Conservation (phyloP, 1,140 invertebrate species). For the Drosophila persimilis region DNA sequence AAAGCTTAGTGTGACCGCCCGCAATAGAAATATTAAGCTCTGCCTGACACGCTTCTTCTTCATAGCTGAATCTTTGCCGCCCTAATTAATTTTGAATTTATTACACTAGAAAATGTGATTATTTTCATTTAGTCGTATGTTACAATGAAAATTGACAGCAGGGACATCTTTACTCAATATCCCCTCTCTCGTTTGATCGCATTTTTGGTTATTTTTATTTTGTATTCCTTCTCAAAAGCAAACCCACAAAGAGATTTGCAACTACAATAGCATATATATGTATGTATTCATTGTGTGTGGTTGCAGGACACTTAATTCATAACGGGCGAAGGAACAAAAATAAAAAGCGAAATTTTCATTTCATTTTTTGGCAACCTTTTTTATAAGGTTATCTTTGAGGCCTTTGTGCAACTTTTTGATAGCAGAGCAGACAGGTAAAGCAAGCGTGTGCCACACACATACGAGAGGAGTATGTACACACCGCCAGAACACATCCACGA, state of each 20-base stretch:
- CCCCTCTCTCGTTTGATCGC: slow-evolving; percentile 23
- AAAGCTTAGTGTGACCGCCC: no score
- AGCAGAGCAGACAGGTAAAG: slow-evolving; percentile 49
- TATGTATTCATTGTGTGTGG: neutral
- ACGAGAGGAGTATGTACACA: no score
- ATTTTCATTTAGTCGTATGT: no score
- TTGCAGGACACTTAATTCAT: slow-evolving; percentile 49
- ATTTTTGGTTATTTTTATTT: slow-evolving; percentile 15
- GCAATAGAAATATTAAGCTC: no score
- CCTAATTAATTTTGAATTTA: no score
- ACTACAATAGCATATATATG: slow-evolving; percentile 27
- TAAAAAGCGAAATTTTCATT: slow-evolving; percentile 46
- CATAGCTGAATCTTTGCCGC: no score
- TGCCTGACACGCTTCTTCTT: no score
- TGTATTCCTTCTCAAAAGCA: neutral
- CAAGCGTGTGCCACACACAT: slow-evolving; percentile 26
- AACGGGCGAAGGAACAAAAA: slow-evolving; percentile 53
- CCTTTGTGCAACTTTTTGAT: slow-evolving; percentile 42
- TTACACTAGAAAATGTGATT: no score
- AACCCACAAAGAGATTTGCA: slow-evolving; percentile 26
- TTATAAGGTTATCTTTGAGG: slow-evolving; percentile 32
- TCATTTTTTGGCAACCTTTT: slow-evolving; percentile 48
- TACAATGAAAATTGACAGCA: no score
- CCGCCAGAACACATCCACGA: neutral
- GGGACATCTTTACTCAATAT: neutral